Conservation (phyloP, 2,797 vertebrate species). For the Psittacula echo region DNA sequence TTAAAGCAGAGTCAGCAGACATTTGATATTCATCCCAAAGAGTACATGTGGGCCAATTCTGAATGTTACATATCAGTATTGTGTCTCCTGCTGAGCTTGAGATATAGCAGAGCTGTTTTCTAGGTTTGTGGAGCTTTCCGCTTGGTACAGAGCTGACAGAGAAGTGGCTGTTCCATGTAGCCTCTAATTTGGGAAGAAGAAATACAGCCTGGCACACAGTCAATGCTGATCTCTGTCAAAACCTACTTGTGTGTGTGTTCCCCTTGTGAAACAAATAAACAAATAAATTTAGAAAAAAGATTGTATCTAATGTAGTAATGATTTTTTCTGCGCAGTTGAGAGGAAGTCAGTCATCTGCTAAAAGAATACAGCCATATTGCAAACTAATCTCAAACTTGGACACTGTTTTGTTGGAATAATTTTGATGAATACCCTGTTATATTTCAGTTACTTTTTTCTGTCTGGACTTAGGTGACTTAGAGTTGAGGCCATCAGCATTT, state of each 20-base stretch:
- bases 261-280: background rate
- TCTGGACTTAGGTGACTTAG: constrained; percentile 82
- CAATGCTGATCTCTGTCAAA: background rate
- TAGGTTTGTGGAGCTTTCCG: background rate
- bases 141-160: background rate
- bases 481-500: constrained; percentile 83
- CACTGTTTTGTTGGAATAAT: background rate
- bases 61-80: background rate
- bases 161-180: background rate
- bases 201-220: background rate
- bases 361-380: background rate
- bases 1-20: background rate
- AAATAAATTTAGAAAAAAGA: background rate
- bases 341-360: background rate
- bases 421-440: background rate
- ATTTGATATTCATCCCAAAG: background rate
- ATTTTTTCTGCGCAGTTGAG: background rate
- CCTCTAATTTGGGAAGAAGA: background rate
- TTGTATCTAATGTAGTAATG: background rate
- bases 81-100: background rate
- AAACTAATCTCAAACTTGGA: background rate
- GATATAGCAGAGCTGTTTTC: background rate
- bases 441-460: background rate
- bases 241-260: background rate
- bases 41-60: background rate